These are phyloP conservation scores for Drosophila pruinosa DNA, from an alignment of 1,140 invertebrate species.

Conservation along the genomic window DNA sequence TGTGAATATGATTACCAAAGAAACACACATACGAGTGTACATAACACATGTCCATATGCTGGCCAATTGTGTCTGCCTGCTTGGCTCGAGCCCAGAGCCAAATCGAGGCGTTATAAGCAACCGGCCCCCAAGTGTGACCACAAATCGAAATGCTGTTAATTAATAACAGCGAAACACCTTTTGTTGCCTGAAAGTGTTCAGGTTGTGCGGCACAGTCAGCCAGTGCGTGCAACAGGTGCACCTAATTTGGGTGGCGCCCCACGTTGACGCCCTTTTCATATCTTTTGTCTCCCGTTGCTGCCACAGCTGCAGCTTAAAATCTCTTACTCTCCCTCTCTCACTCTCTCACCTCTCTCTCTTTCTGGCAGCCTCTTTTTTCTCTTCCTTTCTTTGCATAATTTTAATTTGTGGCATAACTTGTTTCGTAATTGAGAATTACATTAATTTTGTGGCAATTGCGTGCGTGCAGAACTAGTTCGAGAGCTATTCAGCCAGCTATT, in stretches of 20 bases:
- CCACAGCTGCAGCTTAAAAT: slow-evolving; percentile 31
- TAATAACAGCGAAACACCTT: slow-evolving; percentile 75
- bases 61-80: neutral
- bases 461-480: slow-evolving; percentile 72
- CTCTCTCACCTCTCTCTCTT: slow-evolving; percentile 28
- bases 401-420: slow-evolving; percentile 80
- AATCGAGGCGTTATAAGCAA: slow-evolving; percentile 12
- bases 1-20: slow-evolving; percentile 51
- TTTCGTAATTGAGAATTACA: slow-evolving; percentile 81
- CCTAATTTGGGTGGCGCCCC: slow-evolving; percentile 73
- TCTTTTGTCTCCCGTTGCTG: slow-evolving; percentile 3
- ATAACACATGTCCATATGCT: slow-evolving; percentile 11
- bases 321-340: slow-evolving; percentile 31
- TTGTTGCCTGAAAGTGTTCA: slow-evolving; percentile 24
- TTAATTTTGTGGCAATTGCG: slow-evolving; percentile 76
- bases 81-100: slow-evolving; percentile 39
- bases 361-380: no score
- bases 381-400: slow-evolving; percentile 51
- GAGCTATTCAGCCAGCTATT: slow-evolving; percentile 48
- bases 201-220: neutral
- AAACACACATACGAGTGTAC: slow-evolving; percentile 26
- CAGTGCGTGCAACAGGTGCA: slow-evolving; percentile 39
- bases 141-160: slow-evolving; percentile 78
- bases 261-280: slow-evolving; percentile 60
- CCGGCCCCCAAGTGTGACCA: slow-evolving; percentile 68